Percentiles rank a stretch among this genome's conserved stretches.
Evolutionary conservation across 2,113 vertebrate genomes (phyloP).

Genomic region (Phaethon lepturus): DNA sequence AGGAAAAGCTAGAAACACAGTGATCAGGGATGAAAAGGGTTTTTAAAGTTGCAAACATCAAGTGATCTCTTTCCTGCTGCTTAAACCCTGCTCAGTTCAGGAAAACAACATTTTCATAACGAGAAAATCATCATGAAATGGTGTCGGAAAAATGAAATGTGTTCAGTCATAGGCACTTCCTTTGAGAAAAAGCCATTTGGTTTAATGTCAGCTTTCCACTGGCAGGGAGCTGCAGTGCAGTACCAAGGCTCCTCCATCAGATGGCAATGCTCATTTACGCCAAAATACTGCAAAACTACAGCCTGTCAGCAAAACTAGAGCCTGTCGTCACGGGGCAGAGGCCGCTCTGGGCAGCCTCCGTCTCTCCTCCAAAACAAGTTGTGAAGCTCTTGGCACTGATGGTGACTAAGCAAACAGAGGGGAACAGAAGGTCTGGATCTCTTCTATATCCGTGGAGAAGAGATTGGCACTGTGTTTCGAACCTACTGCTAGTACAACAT

Average conservation of each 20-base stretch:
- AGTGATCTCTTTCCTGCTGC: neutral
- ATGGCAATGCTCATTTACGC: constrained; percentile 10
- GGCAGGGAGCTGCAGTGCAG: neutral
- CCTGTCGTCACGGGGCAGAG: rapidly evolving
- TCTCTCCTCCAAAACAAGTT: no score
- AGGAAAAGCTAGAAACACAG: neutral
- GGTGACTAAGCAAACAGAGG: neutral
- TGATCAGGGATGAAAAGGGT: neutral
- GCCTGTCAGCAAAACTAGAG: neutral
- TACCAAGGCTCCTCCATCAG: neutral
- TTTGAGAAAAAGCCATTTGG: neutral
- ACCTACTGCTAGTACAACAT: neutral
- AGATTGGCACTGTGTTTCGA: neutral
- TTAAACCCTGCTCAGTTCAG: neutral
- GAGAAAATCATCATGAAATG: neutral
- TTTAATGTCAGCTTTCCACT: rapidly evolving
- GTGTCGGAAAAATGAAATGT: neutral
- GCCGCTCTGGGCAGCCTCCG: rapidly evolving
- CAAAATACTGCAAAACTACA: neutral
- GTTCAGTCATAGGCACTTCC: neutral
- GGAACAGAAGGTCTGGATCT: neutral
- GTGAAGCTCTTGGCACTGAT: neutral
- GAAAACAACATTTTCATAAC: neutral
- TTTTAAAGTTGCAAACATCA: neutral
- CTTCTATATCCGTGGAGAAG: neutral